Evolutionary conservation across 2,113 vertebrate genomes (phyloP).

Genomic region (Eolophus roseicapilla): DNA sequence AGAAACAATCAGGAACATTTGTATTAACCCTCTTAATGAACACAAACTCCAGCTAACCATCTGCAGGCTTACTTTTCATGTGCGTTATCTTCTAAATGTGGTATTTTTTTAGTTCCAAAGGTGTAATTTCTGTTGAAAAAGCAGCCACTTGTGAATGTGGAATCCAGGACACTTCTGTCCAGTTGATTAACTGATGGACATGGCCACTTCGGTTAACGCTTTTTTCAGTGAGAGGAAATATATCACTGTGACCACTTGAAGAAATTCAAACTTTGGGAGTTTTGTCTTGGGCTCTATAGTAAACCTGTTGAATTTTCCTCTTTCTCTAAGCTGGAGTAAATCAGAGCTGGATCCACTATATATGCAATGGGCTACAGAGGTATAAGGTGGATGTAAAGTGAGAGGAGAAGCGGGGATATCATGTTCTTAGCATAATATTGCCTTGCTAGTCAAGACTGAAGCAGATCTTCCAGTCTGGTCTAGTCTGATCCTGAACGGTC

Average conservation of each 20-base stretch:
- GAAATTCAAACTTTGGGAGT: not conserved
- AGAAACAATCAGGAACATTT: constrained; percentile 44
- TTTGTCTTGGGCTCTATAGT: not conserved
- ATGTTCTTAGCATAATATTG: not conserved
- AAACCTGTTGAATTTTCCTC: not conserved
- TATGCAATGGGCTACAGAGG: not conserved
- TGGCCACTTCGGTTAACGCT: not conserved
- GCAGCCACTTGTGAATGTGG: not conserved
- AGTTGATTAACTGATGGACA: rapidly evolving
- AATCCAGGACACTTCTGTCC: not conserved
- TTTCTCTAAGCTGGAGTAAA: not conserved
- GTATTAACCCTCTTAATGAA: not conserved
- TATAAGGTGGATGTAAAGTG: not conserved
- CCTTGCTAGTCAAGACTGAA: not conserved
- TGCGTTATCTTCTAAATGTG: not conserved
- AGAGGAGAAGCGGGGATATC: not conserved
- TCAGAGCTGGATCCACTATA: not conserved
- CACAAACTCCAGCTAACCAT: not conserved
- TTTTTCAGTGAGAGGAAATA: not conserved
- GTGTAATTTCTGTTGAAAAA: not conserved
- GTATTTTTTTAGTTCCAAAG: not conserved
- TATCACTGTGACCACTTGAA: not conserved
- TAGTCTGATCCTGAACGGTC: not conserved
- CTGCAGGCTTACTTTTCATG: not conserved
- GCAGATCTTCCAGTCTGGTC: not conserved